Conservation (phyloP, 2,113 vertebrate species). For the Aythya baeri region DNA sequence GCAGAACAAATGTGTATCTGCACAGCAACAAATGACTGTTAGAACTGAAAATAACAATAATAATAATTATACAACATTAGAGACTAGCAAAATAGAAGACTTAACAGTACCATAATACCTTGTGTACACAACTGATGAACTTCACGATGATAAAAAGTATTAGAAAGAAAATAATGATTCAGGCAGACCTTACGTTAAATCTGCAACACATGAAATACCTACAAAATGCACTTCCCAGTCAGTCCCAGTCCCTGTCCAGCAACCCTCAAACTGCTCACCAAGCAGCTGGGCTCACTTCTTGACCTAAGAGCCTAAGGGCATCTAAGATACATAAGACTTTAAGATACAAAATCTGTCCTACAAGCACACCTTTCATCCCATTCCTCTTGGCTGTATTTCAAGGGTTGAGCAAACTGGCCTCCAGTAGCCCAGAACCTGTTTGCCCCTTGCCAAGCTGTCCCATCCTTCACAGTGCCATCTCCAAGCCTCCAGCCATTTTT, state of each 20-base stretch:
- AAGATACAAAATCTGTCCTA: background rate
- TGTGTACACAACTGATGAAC: background rate
- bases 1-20: background rate
- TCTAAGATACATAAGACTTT: background rate
- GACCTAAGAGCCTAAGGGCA: background rate
- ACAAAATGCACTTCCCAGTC: background rate
- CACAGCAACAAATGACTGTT: background rate
- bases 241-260: background rate
- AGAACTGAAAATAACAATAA: accelerated
- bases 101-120: background rate
- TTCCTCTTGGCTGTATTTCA: background rate
- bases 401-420: background rate
- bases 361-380: accelerated
- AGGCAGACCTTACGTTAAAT: background rate
- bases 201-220: background rate
- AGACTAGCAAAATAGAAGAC: background rate
- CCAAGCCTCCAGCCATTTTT: background rate
- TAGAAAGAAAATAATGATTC: background rate
- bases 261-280: background rate
- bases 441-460: background rate
- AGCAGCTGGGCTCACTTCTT: background rate
- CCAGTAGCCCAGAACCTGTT: background rate
- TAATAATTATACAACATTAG: background rate
- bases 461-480: background rate
- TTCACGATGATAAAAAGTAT: background rate